Evolutionary conservation across 2,888 invertebrate genomes (phyloP), one percentile per base, ranked within the genome.

Genomic region (Drosophila glabriapex): DNA sequence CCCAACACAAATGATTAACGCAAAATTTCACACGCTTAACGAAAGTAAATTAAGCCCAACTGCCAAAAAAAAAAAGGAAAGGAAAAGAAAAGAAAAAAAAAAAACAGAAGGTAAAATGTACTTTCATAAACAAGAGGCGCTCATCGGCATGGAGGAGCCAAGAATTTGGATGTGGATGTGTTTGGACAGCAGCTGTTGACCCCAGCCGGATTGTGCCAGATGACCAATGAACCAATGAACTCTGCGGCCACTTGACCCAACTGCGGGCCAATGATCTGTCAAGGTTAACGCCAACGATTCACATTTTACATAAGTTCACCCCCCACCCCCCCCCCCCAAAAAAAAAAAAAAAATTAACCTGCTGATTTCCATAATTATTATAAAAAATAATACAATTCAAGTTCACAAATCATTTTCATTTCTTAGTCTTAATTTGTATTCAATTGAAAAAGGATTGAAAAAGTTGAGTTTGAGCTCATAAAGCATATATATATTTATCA

Each of bases 161-260:
- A n/a, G 37, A 68, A 52, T 43, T 69, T 69, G 41, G 35, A 25
- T 25, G 37, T 55, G 31, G 9, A 31, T 31, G 55, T 35, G 68
- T 56, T 43, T 58, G 70, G 50, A 58, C 58, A 52, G 70, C 68
- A 68, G 68, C 70, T 68, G 68, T 52, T 68, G 58, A 68, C 19
- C 63, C 43, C 63, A n/a, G 28, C 25, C 31, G 7, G 53, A 68
- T 46, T 53, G 29, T 46, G 67, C n/a, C 37, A 29, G 37, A 67
- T 29, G 29, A n/a, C 35, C 43, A 67, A 67, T 67, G 67, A 68
- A 68, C 67, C 28, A 67, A 68, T 67, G 68, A 68, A 68, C 67
- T 37, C 55, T 37, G 69, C 41, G 35, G 28, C 59, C 29, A n/a
- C 37, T 69, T 69, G 70, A 69, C 41, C 52, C 59, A 59, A 53